Percentiles rank a stretch among this genome's conserved stretches.
These are phyloP conservation scores for Pogonomyrmex barbatus DNA, from an alignment of 1,140 invertebrate genomes.

Conservation along the genomic window DNA sequence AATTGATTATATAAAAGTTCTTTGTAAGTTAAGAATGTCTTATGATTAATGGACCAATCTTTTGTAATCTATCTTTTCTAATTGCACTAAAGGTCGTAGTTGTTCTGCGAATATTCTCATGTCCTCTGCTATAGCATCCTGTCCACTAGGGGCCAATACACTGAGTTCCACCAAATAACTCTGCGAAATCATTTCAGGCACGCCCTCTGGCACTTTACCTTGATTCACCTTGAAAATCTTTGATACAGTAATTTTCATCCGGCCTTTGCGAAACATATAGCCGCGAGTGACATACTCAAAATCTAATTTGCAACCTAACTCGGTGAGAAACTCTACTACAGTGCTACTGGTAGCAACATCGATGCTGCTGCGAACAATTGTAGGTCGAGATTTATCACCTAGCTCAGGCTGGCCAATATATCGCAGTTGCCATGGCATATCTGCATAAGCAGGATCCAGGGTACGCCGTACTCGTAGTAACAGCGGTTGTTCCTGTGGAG, in stretches of 20 bases:
- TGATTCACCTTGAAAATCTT: constrained; percentile 96
- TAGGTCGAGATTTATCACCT: constrained; percentile 95
- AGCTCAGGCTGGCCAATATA: constrained; percentile 97
- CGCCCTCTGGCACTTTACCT: constrained; percentile 89
- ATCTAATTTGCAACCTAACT: constrained; percentile 95
- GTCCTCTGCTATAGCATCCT: constrained; percentile 97
- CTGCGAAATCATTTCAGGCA: constrained; percentile 94
- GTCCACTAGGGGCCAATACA: constrained; percentile 96
- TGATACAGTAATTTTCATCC: constrained; percentile 98
- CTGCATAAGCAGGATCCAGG: constrained; percentile 88
- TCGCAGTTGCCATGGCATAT: constrained; percentile 94
- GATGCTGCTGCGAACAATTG: constrained; percentile 95
- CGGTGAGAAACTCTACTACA: constrained; percentile 96
- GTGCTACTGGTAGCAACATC: constrained; percentile 96
- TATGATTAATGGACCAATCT: constrained; percentile 87
- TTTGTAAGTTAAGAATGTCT: not conserved
- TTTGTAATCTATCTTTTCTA: constrained; percentile 97
- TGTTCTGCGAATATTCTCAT: constrained; percentile 98
- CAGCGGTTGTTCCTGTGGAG: constrained; percentile 87
- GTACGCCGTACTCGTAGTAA: constrained; percentile 92
- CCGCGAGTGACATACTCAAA: constrained; percentile 98
- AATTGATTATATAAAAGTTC: not conserved
- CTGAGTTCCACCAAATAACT: constrained; percentile 98
- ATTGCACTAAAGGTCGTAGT: constrained; percentile 94
- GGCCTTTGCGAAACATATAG: constrained; percentile 97